These are phyloP conservation scores for Taphrorychus bicolor DNA, from an alignment of 2,888 invertebrate species.

Conservation along the genomic window DNA sequence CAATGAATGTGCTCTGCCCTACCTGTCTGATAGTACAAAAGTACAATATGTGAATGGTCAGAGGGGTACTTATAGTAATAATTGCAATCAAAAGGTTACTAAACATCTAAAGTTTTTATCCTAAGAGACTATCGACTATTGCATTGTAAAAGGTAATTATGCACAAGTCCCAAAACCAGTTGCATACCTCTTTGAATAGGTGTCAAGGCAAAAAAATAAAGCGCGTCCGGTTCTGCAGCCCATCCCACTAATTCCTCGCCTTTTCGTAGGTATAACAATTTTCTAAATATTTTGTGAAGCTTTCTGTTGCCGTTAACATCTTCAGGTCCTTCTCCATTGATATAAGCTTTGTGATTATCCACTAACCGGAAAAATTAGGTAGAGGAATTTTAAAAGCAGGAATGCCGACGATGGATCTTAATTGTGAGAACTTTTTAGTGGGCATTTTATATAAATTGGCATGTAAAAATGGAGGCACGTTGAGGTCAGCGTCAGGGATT, in stretches of 20 bases:
- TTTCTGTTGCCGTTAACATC: constrained; percentile 21
- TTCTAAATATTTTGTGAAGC: constrained; percentile 31
- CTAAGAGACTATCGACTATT: too few relatives aligned
- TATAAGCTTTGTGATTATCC: constrained; percentile 31
- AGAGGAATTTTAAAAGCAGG: constrained; percentile 17
- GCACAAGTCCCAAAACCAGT: not conserved
- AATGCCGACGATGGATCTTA: constrained; percentile 8
- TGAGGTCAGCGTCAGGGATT: too few relatives aligned
- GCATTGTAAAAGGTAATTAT: not conserved
- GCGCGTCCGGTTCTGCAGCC: constrained; percentile 7
- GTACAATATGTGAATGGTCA: constrained; percentile 1
- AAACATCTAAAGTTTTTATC: too few relatives aligned
- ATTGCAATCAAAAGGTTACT: too few relatives aligned
- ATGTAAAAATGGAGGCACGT: not conserved
- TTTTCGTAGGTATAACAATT: constrained; percentile 22
- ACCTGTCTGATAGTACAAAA: constrained; percentile 24
- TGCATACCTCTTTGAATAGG: not conserved
- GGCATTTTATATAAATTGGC: constrained; percentile 6
- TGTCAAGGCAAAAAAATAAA: not conserved
- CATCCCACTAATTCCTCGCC: not conserved
- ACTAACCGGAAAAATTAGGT: constrained; percentile 32
- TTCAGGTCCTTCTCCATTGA: constrained; percentile 16
- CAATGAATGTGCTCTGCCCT: constrained; percentile 28
- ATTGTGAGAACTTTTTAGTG: constrained; percentile 11
- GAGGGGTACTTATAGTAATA: not conserved